phyloP scores from a whole-genome alignment of 2,888 invertebrate species.

The Pecten maximus region DNA sequence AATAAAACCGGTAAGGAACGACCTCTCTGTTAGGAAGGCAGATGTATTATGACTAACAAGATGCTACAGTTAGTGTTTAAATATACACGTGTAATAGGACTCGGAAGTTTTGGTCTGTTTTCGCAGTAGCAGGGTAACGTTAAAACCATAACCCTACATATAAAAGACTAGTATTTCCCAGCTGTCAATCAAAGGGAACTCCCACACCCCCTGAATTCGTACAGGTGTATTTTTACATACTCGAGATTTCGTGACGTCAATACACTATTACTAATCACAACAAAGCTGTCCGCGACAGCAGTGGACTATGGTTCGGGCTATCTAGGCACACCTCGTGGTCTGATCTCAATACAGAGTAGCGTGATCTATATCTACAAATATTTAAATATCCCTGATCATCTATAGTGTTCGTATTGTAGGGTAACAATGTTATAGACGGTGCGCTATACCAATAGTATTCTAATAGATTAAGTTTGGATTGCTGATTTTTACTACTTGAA shows the following conservation, averaged over 20 bases:
- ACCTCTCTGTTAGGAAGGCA: background rate
- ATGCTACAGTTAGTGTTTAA: background rate
- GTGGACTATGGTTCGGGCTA: background rate
- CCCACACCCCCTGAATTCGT: background rate
- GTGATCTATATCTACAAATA: conserved; percentile 17
- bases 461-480: background rate
- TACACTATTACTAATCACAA: conserved; percentile 15
- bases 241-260: conserved; percentile 7
- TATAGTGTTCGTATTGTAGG: background rate
- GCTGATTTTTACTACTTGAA: conserved; percentile 33
- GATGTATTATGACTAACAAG: background rate
- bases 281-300: background rate
- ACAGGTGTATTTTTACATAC: background rate
- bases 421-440: background rate
- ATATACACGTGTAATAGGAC: conserved; percentile 7
- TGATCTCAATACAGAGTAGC: background rate
- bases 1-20: background rate
- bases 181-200: conserved; percentile 14
- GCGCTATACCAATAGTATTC: background rate
- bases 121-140: conserved; percentile 10
- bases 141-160: background rate
- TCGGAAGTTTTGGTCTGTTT: conserved; percentile 32
- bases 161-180: background rate
- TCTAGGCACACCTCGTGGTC: conserved; percentile 2
- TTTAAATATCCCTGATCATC: conserved; percentile 29